Evolutionary conservation across 2,888 invertebrate species (phyloP).

Genomic region (Phrixothrix hirtus): DNA sequence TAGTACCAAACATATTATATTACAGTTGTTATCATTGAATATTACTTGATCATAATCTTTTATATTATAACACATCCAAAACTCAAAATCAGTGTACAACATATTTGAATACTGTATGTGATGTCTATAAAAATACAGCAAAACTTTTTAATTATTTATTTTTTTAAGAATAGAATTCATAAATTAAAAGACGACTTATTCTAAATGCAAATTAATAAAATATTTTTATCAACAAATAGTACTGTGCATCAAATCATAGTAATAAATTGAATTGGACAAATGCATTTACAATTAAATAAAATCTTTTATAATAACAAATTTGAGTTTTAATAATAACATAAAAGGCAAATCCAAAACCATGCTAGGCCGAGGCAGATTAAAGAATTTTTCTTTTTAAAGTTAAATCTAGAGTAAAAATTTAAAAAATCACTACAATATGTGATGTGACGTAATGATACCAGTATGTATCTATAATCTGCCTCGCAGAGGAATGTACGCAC

Average conservation of each 20-base stretch:
- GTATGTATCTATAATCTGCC: constrained; percentile 43
- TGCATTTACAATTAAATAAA: constrained; percentile 34
- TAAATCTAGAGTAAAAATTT: constrained; percentile 43
- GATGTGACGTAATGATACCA: constrained; percentile 39
- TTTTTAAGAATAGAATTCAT: constrained; percentile 42
- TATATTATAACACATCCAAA: too few relatives aligned
- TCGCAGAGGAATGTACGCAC: constrained; percentile 51
- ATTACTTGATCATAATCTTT: too few relatives aligned
- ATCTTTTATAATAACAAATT: not conserved
- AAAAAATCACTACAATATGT: constrained; percentile 44
- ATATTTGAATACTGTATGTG: too few relatives aligned
- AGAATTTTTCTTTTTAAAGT: constrained; percentile 35
- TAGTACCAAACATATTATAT: too few relatives aligned
- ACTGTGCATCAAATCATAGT: constrained; percentile 16
- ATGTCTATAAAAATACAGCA: too few relatives aligned
- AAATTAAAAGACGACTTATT: constrained; percentile 46
- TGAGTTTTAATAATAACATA: constrained; percentile 6
- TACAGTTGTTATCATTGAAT: too few relatives aligned
- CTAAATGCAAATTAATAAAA: constrained; percentile 47
- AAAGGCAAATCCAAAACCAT: constrained; percentile 28
- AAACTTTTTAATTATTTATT: constrained; percentile 23
- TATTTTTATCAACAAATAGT: constrained; percentile 40
- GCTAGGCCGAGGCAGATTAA: constrained; percentile 47
- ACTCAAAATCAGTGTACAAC: too few relatives aligned
- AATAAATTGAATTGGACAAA: constrained; percentile 36